Base-by-base conservation (phyloP, 2,888 invertebrate species). In the Sphecodes monilicornis region DNA sequence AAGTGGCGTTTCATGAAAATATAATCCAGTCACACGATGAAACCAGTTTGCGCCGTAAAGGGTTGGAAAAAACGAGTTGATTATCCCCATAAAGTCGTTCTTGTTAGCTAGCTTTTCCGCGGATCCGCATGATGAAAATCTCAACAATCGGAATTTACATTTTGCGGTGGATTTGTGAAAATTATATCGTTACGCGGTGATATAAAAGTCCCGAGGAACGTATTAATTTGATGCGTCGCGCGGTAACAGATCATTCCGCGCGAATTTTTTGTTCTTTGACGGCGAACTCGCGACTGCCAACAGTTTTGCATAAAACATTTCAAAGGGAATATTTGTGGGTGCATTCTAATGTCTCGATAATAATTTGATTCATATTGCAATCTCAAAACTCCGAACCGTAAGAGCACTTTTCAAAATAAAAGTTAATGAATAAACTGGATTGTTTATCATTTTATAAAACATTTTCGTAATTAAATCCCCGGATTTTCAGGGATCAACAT, bases 181-280 rank as follows among this genome's bases (percentile, higher is more conserved):
- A 66, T 76, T 76, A 66, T 46, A 64, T 76, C 70, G 72, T 78
- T 78, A 73, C 66, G 36, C 70, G 70, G 43, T 46, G 46, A 71
- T 46, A 71, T 71, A 71, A 71, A 71, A 71, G 43, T 71, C 43
- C 70, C 26, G 43, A 46, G 70, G 43, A 60, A 43, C 64, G 16
- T 60, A 41, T 75, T 64, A 43, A 64, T 43, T 64, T 32, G 54
- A 32, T 39, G 64, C 43, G 36, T 18, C 60, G 32, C 36, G 29
- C 41, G 36, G 29, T 43, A n/a, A 41, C 39, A 26, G 39, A 22
- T 36, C 64, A 32, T 10, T 66, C 64, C 32, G 32, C 32, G 64
- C 10, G 36, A 22, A 66, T 66, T 66, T 66, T 66, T 66, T 66
- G 60, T 66, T 66, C 64, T 22, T 66, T 36, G 64, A 22, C 11